Evolutionary conservation across 2,888 invertebrate genomes (phyloP).

Genomic region (Limnephilus rhombicus): DNA sequence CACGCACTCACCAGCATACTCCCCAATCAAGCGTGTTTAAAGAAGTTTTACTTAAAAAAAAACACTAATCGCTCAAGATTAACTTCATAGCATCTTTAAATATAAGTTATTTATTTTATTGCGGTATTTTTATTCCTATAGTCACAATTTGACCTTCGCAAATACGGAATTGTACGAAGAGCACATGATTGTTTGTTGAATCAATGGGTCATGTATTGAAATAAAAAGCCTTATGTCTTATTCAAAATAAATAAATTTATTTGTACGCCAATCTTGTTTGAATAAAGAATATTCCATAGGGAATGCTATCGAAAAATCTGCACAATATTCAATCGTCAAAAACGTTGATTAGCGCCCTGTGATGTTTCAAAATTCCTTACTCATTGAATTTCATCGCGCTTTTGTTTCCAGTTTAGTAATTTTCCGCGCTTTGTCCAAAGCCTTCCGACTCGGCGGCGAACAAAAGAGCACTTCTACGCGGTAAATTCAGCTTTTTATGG

Average conservation of each 20-base stretch:
- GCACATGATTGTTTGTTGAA: background rate
- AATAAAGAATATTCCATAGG: background rate
- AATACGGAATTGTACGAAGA: background rate
- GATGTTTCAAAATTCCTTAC: background rate
- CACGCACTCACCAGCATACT: too few species aligned
- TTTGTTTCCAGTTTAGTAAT: slow-evolving; percentile 27
- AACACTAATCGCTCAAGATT: too few species aligned
- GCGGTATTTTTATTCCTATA: too few species aligned
- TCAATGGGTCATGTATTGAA: background rate
- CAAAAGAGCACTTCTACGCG: slow-evolving; percentile 14
- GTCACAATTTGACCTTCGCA: background rate
- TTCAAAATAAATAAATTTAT: background rate
- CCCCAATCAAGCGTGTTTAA: too few species aligned
- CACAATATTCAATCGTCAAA: background rate
- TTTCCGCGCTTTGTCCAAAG: slow-evolving; percentile 18
- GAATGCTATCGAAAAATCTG: background rate
- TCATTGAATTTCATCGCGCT: background rate
- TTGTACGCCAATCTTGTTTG: background rate
- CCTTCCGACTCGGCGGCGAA: background rate
- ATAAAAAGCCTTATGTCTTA: background rate
- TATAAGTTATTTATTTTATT: too few species aligned
- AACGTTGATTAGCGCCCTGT: background rate
- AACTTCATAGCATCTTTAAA: too few species aligned
- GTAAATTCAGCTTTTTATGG: slow-evolving; percentile 19
- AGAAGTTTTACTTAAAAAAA: too few species aligned